Evolutionary conservation across 1,140 invertebrate species (phyloP).

Genomic region (Drosophila aff.): DNA sequence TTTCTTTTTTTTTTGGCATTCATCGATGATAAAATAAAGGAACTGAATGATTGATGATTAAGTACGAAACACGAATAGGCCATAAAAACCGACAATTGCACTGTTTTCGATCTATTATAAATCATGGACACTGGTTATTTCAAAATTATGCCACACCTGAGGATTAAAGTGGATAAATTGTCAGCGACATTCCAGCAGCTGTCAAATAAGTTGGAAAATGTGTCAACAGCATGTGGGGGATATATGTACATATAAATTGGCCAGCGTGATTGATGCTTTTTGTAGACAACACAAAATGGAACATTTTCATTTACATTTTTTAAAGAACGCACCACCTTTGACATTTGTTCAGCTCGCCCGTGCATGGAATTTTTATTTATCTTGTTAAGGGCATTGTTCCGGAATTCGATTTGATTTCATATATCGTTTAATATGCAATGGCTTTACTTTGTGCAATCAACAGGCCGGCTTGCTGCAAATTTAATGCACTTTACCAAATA

Average conservation of each 20-base stretch:
- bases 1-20: constrained; percentile 18
- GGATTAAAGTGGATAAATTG: constrained; percentile 50
- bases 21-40: constrained; percentile 56
- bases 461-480: constrained; percentile 28
- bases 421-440: constrained; percentile 18
- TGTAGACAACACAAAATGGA: background rate
- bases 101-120: constrained; percentile 4
- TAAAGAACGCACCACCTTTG: constrained; percentile 2
- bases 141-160: constrained; percentile 52
- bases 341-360: constrained; percentile 1
- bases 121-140: constrained; percentile 36
- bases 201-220: constrained; percentile 56
- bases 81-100: constrained; percentile 1
- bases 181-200: constrained; percentile 47
- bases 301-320: constrained; percentile 22
- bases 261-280: constrained; percentile 38
- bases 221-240: constrained; percentile 45
- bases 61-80: constrained; percentile 29
- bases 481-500: constrained; percentile 45
- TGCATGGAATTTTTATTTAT: constrained; percentile 1
- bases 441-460: constrained; percentile 50
- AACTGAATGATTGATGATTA: constrained; percentile 53
- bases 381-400: constrained; percentile 10
- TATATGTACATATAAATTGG: constrained; percentile 46
- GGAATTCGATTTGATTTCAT: constrained; percentile 8